Percentiles rank a stretch among this genome's conserved stretches.
phyloP scores from a whole-genome alignment of 2,113 vertebrate genomes.

The Alexandromys fortis region DNA sequence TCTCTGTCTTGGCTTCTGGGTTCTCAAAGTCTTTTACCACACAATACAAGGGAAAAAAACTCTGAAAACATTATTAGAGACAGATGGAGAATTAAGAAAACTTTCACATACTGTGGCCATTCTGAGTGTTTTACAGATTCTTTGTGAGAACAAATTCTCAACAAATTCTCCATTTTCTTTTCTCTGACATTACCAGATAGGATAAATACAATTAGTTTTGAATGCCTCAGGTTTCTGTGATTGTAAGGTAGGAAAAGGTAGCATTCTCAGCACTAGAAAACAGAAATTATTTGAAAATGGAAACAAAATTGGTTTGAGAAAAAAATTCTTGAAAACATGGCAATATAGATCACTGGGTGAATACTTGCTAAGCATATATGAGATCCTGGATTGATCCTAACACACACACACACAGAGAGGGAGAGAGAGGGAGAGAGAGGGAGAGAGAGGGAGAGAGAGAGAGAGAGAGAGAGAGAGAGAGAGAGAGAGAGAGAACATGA shows the following conservation, averaged over 20 bases:
- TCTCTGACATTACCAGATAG: not conserved
- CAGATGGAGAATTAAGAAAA: not conserved
- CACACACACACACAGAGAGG: not conserved
- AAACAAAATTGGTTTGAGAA: not conserved
- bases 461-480: too few species aligned
- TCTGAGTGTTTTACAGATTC: conserved; percentile 4
- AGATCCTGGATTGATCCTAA: not conserved
- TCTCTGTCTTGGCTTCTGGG: not conserved
- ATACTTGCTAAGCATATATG: not conserved
- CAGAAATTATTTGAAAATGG: not conserved
- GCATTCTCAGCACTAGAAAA: not conserved
- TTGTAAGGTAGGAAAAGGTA: not conserved
- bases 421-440: too few species aligned
- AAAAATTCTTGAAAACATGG: not conserved
- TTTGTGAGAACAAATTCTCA: not conserved
- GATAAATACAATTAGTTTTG: not conserved
- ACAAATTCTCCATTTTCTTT: not conserved
- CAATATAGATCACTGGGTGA: not conserved
- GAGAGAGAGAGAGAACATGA: not conserved
- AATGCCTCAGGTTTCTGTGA: not conserved
- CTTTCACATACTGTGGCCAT: not conserved
- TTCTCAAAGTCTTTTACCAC: not conserved
- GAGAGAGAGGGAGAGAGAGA: not conserved
- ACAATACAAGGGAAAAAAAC: not conserved
- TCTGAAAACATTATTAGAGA: not conserved